Percentiles rank a stretch among this genome's conserved stretches.
Conservation (phyloP, 2,113 vertebrate species). For the Brachyhypopomus occidentalis region DNA sequence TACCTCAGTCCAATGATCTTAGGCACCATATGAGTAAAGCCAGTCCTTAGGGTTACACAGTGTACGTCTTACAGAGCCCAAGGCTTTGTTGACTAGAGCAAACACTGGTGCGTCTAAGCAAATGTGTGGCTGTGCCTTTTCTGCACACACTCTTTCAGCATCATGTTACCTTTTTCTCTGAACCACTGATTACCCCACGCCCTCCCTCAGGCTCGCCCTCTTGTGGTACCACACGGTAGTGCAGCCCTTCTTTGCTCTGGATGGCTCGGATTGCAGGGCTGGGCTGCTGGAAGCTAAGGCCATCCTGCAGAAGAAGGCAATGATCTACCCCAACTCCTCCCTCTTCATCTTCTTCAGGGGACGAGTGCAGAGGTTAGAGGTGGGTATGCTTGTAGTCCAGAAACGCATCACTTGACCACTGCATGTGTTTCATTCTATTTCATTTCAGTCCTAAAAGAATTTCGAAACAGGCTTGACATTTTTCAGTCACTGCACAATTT, state of each 20-base stretch:
- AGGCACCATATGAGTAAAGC: too few relatives aligned
- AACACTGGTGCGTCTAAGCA: too few relatives aligned
- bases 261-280: conserved; percentile 87
- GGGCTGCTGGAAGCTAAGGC: conserved; percentile 93
- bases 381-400: conserved; percentile 54
- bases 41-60: too few relatives aligned
- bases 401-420: neutral
- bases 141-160: too few relatives aligned
- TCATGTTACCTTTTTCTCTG: neutral
- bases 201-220: conserved; percentile 83
- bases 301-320: conserved; percentile 92
- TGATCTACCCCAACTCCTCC: conserved; percentile 96
- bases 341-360: conserved; percentile 99
- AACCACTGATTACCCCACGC: neutral
- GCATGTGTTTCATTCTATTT: too few relatives aligned
- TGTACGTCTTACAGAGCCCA: too few relatives aligned
- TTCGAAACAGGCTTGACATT: too few relatives aligned
- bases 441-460: too few relatives aligned
- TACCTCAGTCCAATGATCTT: too few relatives aligned
- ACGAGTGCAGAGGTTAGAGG: conserved; percentile 95
- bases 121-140: too few relatives aligned
- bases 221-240: conserved; percentile 99
- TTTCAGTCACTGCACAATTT: too few relatives aligned
- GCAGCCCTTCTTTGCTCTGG: conserved; percentile 95
- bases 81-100: too few relatives aligned